Evolutionary conservation across 1,140 invertebrate species (phyloP).

Genomic region (Augochlora pura): DNA sequence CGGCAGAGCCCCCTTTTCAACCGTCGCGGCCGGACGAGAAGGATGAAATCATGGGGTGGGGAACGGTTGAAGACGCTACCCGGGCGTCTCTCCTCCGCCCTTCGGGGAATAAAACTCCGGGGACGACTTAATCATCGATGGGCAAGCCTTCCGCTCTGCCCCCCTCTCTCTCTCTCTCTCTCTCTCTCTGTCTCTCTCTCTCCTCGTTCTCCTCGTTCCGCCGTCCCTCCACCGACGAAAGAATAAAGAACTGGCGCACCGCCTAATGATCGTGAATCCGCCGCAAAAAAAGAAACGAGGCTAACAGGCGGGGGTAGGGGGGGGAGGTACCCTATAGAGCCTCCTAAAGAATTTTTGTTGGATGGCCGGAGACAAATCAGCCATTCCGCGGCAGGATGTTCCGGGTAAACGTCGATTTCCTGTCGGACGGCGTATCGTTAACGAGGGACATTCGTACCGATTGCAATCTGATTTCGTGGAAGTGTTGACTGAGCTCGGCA

Average conservation of each 20-base stretch:
- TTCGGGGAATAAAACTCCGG: constrained; percentile 52
- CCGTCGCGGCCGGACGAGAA: not conserved
- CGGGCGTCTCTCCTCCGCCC: constrained; percentile 39
- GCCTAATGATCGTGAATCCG: constrained; percentile 46
- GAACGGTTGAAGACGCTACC: constrained; percentile 25
- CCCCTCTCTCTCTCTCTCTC: too few species aligned
- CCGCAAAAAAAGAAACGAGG: not conserved
- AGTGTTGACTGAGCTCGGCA: not conserved
- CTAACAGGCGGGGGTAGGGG: not conserved
- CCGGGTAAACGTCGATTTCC: not conserved
- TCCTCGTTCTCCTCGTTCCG: too few species aligned
- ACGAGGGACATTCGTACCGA: not conserved
- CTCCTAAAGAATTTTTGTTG: not conserved
- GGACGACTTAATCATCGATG: constrained; percentile 61
- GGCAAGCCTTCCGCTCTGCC: constrained; percentile 12
- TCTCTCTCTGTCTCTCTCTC: too few species aligned
- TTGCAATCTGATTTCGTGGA: not conserved
- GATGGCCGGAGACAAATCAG: not conserved
- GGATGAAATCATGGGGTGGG: not conserved
- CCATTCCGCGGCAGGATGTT: not conserved
- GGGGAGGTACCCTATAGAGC: too few species aligned
- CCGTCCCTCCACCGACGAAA: not conserved
- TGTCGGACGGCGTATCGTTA: not conserved
- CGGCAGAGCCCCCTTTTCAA: not conserved
- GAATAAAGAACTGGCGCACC: constrained; percentile 40